Evolutionary conservation across 1,140 invertebrate genomes (phyloP).

Genomic region (Drosophila ohnishii): DNA sequence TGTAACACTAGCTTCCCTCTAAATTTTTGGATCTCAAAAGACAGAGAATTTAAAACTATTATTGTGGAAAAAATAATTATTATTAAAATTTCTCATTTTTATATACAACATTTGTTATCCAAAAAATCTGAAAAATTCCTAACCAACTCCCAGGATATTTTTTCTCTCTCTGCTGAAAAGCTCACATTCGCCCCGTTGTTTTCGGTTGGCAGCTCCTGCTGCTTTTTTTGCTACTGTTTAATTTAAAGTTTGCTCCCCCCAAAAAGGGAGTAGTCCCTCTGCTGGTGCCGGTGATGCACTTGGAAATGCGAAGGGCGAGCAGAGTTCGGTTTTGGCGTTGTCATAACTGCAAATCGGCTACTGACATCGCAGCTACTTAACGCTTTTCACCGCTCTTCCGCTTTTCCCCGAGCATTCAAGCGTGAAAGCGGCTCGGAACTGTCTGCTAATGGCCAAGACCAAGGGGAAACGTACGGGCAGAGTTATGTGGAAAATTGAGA

Average conservation of each 20-base stretch:
- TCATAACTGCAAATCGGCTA: slow-evolving; percentile 70
- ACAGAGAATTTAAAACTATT: too few species aligned
- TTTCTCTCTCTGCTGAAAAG: slow-evolving; percentile 1
- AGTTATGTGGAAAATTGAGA: slow-evolving; percentile 57
- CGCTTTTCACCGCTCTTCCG: slow-evolving; percentile 13
- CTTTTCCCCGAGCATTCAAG: slow-evolving; percentile 32
- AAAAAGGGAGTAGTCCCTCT: slow-evolving; percentile 2
- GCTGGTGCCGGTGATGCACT: slow-evolving; percentile 2
- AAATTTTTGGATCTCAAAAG: too few species aligned
- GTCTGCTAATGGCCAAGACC: slow-evolving; percentile 39
- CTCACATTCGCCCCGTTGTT: slow-evolving; percentile 13
- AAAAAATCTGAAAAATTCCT: background rate
- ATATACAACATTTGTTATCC: too few species aligned
- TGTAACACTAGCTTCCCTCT: too few species aligned
- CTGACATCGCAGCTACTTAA: slow-evolving; percentile 59
- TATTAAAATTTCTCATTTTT: too few species aligned
- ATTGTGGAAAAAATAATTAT: too few species aligned
- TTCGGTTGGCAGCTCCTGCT: slow-evolving; percentile 16
- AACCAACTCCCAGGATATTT: slow-evolving; percentile 8
- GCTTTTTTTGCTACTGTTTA: slow-evolving; percentile 45
- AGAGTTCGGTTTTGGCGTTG: slow-evolving; percentile 32
- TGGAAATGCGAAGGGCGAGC: slow-evolving; percentile 5
- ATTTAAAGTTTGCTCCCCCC: slow-evolving; percentile 45
- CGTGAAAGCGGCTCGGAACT: slow-evolving; percentile 62
- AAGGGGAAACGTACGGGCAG: background rate